phyloP scores from a whole-genome alignment of 2,797 vertebrate species.

The Todus mexicanus region DNA sequence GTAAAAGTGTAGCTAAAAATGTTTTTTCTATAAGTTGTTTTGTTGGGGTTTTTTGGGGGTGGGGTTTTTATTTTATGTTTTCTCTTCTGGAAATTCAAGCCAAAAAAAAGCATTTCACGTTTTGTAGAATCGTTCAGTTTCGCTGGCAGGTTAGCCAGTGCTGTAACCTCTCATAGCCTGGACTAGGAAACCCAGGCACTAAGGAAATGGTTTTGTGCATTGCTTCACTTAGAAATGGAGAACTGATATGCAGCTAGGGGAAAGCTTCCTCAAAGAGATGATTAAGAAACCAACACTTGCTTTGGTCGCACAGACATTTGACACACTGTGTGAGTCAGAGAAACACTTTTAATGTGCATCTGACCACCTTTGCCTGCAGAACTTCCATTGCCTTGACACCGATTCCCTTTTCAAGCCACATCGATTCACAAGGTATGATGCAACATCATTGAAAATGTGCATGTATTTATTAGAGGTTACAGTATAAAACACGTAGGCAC shows the following conservation, averaged over 20 bases:
- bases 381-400: not conserved
- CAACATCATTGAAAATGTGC: conserved; percentile 36
- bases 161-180: not conserved
- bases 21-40: no score
- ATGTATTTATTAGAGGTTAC: conserved; percentile 31
- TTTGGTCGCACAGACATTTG: not conserved
- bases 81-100: not conserved
- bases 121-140: not conserved
- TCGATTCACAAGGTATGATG: conserved; percentile 8
- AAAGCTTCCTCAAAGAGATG: not conserved
- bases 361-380: not conserved
- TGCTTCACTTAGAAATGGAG: not conserved
- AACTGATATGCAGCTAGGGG: not conserved
- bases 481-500: conserved; percentile 23
- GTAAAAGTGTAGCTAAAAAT: not conserved
- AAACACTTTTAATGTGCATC: not conserved
- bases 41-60: no score
- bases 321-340: not conserved
- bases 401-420: not conserved
- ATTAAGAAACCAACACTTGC: not conserved
- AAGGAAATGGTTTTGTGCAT: not conserved
- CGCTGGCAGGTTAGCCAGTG: not conserved
- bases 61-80: no score
- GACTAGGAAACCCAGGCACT: not conserved
- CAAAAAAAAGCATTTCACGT: not conserved